These are phyloP conservation scores for Caenorhabditis zanzibari DNA, from an alignment of 2,888 invertebrate species.

Conservation along the genomic window DNA sequence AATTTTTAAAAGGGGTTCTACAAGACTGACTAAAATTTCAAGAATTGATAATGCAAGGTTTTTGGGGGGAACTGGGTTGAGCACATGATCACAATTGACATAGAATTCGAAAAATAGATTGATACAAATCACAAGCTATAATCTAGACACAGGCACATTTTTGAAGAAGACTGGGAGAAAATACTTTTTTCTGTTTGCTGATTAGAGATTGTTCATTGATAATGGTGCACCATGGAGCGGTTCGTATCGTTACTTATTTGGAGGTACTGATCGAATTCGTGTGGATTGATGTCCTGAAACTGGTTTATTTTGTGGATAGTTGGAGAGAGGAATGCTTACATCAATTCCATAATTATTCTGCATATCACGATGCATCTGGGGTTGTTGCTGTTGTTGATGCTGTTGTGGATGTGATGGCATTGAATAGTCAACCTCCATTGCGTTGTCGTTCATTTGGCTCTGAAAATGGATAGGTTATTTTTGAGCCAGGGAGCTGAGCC, in stretches of 20 bases:
- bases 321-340: constrained; percentile 19
- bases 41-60: constrained; percentile 36
- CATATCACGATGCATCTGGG: constrained; percentile 54
- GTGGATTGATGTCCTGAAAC: constrained; percentile 72
- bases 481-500: no score
- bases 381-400: constrained; percentile 31
- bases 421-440: constrained; percentile 63
- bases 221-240: constrained; percentile 61
- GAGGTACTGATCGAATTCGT: constrained; percentile 72
- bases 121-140: constrained; percentile 54
- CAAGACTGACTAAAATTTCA: constrained; percentile 7
- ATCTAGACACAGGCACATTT: constrained; percentile 46
- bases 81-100: constrained; percentile 43
- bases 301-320: neutral
- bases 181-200: constrained; percentile 7
- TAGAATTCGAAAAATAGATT: constrained; percentile 10
- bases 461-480: constrained; percentile 23
- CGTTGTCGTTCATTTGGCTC: constrained; percentile 54
- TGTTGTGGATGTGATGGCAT: constrained; percentile 43
- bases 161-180: constrained; percentile 13
- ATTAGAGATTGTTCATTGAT: constrained; percentile 57
- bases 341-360: constrained; percentile 53
- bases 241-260: constrained; percentile 62
- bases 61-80: constrained; percentile 49
- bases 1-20: constrained; percentile 7